A percentile compares a stretch with the other conserved stretches of the same genome.
Conservation (phyloP, 64 coral and sea anemone species). For the Acropora tenuis region DNA sequence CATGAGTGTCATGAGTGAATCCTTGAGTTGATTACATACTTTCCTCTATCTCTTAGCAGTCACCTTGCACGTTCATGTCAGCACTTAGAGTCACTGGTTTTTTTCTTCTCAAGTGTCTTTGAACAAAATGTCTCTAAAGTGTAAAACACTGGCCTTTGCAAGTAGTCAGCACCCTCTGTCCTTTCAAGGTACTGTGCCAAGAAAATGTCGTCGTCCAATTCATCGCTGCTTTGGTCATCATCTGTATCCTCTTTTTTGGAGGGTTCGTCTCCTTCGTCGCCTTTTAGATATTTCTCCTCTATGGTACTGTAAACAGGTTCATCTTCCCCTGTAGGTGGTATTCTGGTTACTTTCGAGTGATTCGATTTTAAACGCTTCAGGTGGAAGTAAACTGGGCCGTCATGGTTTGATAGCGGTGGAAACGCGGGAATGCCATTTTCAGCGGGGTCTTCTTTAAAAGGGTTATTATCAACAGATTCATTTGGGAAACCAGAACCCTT, state of each 20-base stretch:
- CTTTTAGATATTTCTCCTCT: background rate
- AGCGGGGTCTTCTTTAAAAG: background rate
- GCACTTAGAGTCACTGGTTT: background rate
- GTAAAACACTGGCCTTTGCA: background rate
- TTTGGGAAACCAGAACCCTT: background rate
- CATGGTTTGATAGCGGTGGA: background rate
- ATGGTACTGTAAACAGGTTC: background rate
- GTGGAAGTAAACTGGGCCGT: background rate
- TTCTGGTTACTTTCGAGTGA: slow-evolving; percentile 17
- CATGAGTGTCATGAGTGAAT: too few relatives aligned
- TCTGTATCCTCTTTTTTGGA: background rate
- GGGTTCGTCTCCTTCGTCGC: background rate
- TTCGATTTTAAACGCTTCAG: background rate
- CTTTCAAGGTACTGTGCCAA: background rate
- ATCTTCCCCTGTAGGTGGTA: background rate
- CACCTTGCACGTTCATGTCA: background rate
- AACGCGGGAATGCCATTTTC: background rate
- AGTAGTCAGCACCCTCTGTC: background rate
- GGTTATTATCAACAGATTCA: background rate
- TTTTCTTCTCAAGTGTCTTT: background rate
- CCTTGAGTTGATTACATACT: too few relatives aligned
- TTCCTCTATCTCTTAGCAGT: background rate
- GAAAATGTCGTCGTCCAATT: background rate
- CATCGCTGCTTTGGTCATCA: background rate
- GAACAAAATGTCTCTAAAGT: background rate